These are phyloP conservation scores for Thunnus albacares DNA, from an alignment of 2,797 vertebrate genomes.

Conservation along the genomic window DNA sequence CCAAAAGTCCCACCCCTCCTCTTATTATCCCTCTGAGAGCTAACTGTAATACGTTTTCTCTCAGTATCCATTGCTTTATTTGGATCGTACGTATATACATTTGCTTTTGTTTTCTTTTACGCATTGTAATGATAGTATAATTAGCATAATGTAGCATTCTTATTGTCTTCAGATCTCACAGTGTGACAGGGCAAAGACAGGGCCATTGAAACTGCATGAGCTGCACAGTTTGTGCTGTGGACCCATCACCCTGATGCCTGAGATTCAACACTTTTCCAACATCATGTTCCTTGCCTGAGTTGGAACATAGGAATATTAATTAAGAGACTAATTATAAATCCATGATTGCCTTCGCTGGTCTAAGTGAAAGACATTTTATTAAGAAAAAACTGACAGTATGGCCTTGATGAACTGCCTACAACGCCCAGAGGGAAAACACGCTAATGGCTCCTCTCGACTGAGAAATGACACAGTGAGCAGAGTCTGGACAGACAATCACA, in stretches of 20 bases:
- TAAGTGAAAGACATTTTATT: neutral
- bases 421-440: constrained; percentile 20
- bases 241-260: neutral
- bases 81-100: neutral
- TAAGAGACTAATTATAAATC: neutral
- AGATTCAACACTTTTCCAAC: neutral
- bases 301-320: neutral
- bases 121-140: neutral
- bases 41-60: neutral
- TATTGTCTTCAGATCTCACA: neutral
- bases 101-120: neutral
- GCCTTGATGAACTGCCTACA: constrained; percentile 1
- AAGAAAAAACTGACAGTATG: neutral
- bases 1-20: neutral
- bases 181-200: too few species aligned
- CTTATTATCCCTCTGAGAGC: neutral
- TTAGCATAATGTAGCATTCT: neutral
- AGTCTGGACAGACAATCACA: constrained; percentile 26
- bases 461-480: constrained; percentile 19
- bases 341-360: neutral
- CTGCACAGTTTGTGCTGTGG: neutral
- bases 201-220: too few species aligned
- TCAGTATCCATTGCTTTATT: neutral
- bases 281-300: neutral
- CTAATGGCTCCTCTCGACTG: constrained; percentile 31